A percentile compares a stretch with the other conserved stretches of the same genome.
Evolutionary conservation across 1,140 invertebrate genomes (phyloP).

Genomic region (Diprion similis): DNA sequence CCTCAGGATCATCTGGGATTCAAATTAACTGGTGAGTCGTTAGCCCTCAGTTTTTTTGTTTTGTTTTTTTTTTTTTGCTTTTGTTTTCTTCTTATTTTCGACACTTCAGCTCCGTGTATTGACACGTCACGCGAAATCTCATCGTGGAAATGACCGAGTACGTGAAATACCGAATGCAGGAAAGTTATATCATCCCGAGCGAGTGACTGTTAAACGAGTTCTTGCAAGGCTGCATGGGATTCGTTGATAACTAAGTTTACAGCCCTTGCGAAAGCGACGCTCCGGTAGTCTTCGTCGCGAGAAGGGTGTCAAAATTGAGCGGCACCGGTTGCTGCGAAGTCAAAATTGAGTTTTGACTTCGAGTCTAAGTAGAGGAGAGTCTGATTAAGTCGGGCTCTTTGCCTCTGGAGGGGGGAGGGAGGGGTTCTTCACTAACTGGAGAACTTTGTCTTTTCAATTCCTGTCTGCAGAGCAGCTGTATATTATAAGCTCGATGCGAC

Average conservation of each 20-base stretch:
- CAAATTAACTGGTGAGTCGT: constrained; percentile 79
- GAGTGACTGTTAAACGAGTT: neutral
- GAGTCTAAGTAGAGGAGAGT: constrained; percentile 53
- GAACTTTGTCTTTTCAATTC: constrained; percentile 40
- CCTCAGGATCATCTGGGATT: constrained; percentile 81
- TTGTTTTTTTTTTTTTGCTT: neutral
- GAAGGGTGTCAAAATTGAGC: constrained; percentile 60
- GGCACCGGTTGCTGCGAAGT: constrained; percentile 41
- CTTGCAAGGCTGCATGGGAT: neutral
- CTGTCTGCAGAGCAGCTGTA: too few relatives aligned
- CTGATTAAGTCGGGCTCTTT: constrained; percentile 50
- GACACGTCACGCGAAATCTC: constrained; percentile 20
- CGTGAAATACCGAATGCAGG: neutral
- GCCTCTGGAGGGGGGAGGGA: neutral
- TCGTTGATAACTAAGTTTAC: constrained; percentile 55
- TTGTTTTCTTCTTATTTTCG: constrained; percentile 25
- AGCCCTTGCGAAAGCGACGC: constrained; percentile 26
- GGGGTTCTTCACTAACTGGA: constrained; percentile 11
- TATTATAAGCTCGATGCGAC: too few relatives aligned
- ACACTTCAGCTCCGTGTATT: constrained; percentile 19
- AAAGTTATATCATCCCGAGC: constrained; percentile 5
- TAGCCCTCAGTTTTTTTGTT: neutral
- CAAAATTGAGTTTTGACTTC: constrained; percentile 60
- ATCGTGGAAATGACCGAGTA: neutral
- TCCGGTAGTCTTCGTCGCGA: constrained; percentile 38